Evolutionary conservation across 2,888 invertebrate species (phyloP), one percentile per base, ranked within the genome.

Genomic region (Acanthococcus lagerstroemiae): DNA sequence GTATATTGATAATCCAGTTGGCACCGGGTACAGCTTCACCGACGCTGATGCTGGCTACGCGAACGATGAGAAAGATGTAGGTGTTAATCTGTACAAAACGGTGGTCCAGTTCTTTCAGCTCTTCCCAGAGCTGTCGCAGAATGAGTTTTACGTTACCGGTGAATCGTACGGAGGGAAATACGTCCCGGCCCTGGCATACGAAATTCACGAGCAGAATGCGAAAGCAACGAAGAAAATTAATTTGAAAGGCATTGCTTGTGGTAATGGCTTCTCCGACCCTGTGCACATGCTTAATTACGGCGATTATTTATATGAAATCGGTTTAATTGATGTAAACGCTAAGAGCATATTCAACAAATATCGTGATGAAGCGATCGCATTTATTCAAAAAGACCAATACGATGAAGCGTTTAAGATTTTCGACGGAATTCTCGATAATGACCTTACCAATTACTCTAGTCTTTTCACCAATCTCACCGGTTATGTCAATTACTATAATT

Each of bases 1-100:
- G 65, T 95, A 90, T 75, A 87, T 95, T 66, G 95, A 95, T 75
- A 95, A 92, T 76, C 95, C 95, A 0, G 95, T 90, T 0, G 92
- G 93, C 1, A 88, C 92, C 2, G 95, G 95, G 0, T 95, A 87
- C 74, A 94, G 94, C 77, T 94, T 92, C 73, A 92, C 94, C 0
- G 82, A 84, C 1, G 77, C 82, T 65, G 83, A 85, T 21, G 81
- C 76, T 65, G 93, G 94, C 0, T 94, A 88, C 76, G 87, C 88
- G 9, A 82, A 78, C 4, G 85, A 89, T 74, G 86, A 94, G 76
- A 83, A 81, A 0, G 84, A 87, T 73, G 89, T 95, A 1, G 93
- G 88, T 0, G 80, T 82, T 57, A 86, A 95, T 74, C 76, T 95
- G 6, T 87, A 90, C 73, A 80, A 81, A 61, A 87, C 87, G 0